Evolutionary conservation across 2,888 invertebrate genomes (phyloP).

Genomic region (Mongoloraphidia duomilia): DNA sequence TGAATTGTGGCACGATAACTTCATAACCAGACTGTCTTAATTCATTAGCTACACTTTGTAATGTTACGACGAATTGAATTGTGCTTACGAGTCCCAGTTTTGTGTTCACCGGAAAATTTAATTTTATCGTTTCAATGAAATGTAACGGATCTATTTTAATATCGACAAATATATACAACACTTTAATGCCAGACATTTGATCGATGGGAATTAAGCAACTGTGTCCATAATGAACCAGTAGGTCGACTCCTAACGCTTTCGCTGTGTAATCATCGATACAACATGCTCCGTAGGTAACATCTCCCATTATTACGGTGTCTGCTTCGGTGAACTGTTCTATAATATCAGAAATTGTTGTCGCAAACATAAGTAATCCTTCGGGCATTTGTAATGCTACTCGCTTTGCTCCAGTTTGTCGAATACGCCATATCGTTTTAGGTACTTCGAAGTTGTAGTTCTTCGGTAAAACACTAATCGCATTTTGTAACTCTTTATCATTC

Average conservation of each 20-base stretch:
- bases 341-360: constrained; percentile 86
- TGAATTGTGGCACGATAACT: constrained; percentile 73
- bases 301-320: constrained; percentile 93
- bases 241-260: constrained; percentile 72
- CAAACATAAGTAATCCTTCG: constrained; percentile 86
- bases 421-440: constrained; percentile 94
- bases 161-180: constrained; percentile 96
- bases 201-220: constrained; percentile 89
- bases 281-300: constrained; percentile 98
- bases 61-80: constrained; percentile 90
- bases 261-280: constrained; percentile 97
- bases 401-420: constrained; percentile 66
- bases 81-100: constrained; percentile 86
- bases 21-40: constrained; percentile 52
- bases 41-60: constrained; percentile 66
- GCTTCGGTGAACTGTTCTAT: constrained; percentile 77
- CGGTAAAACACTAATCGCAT: constrained; percentile 64
- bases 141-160: constrained; percentile 91
- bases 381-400: constrained; percentile 94
- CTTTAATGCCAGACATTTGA: constrained; percentile 70
- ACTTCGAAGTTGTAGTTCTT: constrained; percentile 97
- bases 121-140: constrained; percentile 76
- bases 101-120: constrained; percentile 48
- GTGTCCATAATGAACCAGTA: constrained; percentile 95
- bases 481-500: constrained; percentile 56